phyloP scores from a whole-genome alignment of 2,113 vertebrate species.

The Thunnus thynnus region DNA sequence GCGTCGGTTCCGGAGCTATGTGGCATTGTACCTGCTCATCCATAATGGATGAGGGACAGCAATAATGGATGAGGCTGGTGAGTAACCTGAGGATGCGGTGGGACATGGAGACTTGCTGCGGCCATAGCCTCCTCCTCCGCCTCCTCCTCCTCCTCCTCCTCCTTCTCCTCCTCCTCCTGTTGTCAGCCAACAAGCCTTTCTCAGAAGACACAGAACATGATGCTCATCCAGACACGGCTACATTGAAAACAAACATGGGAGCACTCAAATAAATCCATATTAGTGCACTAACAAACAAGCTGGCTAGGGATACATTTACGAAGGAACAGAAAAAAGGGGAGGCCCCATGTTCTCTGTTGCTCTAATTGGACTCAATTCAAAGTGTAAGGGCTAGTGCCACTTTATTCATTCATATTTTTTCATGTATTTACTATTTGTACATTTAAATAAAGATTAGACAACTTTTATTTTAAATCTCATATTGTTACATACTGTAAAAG shows the following conservation, averaged over 20 bases:
- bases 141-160: slow-evolving; percentile 53
- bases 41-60: slow-evolving; percentile 81
- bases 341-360: background rate
- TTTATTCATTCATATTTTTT: slow-evolving; percentile 1
- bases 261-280: slow-evolving; percentile 55
- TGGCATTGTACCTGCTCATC: slow-evolving; percentile 83
- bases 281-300: slow-evolving; percentile 25
- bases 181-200: slow-evolving; percentile 58
- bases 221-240: slow-evolving; percentile 39
- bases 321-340: background rate
- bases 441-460: background rate
- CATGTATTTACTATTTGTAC: slow-evolving; percentile 5
- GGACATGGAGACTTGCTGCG: slow-evolving; percentile 78
- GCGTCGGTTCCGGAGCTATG: slow-evolving; percentile 61
- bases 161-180: slow-evolving; percentile 44
- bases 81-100: slow-evolving; percentile 85
- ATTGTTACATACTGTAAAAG: slow-evolving; percentile 1
- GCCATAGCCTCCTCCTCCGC: slow-evolving; percentile 42
- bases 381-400: background rate
- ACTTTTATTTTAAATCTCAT: background rate
- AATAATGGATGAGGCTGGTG: slow-evolving; percentile 86
- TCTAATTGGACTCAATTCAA: background rate
- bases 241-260: slow-evolving; percentile 67
- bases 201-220: slow-evolving; percentile 70
- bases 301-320: slow-evolving; percentile 1